These are phyloP conservation scores for Tridacna gigas DNA, from an alignment of 2,888 invertebrate genomes.

Conservation along the genomic window DNA sequence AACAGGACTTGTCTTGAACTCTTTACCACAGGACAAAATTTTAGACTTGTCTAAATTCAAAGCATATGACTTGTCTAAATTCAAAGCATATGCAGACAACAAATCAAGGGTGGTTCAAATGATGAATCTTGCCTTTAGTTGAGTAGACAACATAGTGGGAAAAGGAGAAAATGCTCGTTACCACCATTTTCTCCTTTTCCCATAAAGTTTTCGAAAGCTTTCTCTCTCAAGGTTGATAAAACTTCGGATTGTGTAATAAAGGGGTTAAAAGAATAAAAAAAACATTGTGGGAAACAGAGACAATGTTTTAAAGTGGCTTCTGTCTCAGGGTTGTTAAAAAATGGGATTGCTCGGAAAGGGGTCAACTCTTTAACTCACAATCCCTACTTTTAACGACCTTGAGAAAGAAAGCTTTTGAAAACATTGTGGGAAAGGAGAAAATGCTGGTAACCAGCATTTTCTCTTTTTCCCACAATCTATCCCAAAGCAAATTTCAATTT, in stretches of 20 bases:
- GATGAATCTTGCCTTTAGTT: too few species aligned
- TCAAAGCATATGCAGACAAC: too few species aligned
- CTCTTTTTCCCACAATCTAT: background rate
- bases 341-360: background rate
- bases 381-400: too few species aligned
- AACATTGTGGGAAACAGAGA: background rate
- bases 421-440: background rate
- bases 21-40: too few species aligned
- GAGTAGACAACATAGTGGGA: background rate
- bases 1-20: too few species aligned
- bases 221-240: background rate
- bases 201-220: background rate
- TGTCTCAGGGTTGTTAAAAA: background rate
- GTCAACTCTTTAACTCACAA: background rate
- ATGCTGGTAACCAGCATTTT: background rate
- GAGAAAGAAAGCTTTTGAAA: background rate
- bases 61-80: too few species aligned
- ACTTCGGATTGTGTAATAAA: too few species aligned
- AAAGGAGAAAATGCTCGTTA: background rate
- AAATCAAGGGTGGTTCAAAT: too few species aligned
- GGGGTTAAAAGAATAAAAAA: too few species aligned
- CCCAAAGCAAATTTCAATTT: background rate
- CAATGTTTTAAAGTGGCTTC: background rate
- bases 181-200: background rate
- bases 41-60: too few species aligned